Evolutionary conservation across 2,113 vertebrate genomes (phyloP), one percentile per base, ranked within the genome.

Genomic region (Corythaeola cristata): DNA sequence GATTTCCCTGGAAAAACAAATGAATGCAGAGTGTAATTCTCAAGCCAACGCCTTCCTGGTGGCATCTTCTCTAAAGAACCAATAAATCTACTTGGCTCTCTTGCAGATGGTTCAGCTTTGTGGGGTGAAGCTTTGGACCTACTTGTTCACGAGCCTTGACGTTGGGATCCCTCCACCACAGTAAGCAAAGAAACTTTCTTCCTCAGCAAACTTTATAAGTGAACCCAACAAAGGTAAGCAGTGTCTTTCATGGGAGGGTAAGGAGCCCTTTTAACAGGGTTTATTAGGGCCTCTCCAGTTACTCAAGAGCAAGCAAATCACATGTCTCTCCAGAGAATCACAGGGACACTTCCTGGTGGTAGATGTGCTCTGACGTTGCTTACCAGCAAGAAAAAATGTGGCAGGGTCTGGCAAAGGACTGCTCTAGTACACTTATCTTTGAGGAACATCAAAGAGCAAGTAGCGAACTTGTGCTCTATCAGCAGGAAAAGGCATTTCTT

Each of bases 401-500:
- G 4, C 45, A 30, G 7, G 7, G 13, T 77, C 22, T 92, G 63
- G 41, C 64, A 71, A 52, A 82, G 27, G 17, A 21, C 30, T 89
- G 41, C 27, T 76, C 63, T 41, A 44, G 20, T 47, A 37, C 16
- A 13, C 45, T 74, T 68, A 47, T 11, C 15, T 35, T 19, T 64
- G 55, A 49, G 56, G 33, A 52, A 32, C 0, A 0, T 16, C 47
- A 52, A 22, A 5, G 8, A 89, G 21, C 28, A 72, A 68, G 69
- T 47, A 68, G 47, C 27, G 56, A 95, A 58, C 60, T 75, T 5
- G 2, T 84, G 76, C 41, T 86, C 45, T 39, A 19, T 39, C 68
- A 87, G 68, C 56, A 82, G 77, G 30, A 78, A 81, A 60, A 68
- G 15, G 18, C 22, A 56, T 82, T 94, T 93, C 37, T 95, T 78